These are phyloP conservation scores for Phthorimaea operculella DNA, from an alignment of 1,140 invertebrate genomes.

Conservation along the genomic window DNA sequence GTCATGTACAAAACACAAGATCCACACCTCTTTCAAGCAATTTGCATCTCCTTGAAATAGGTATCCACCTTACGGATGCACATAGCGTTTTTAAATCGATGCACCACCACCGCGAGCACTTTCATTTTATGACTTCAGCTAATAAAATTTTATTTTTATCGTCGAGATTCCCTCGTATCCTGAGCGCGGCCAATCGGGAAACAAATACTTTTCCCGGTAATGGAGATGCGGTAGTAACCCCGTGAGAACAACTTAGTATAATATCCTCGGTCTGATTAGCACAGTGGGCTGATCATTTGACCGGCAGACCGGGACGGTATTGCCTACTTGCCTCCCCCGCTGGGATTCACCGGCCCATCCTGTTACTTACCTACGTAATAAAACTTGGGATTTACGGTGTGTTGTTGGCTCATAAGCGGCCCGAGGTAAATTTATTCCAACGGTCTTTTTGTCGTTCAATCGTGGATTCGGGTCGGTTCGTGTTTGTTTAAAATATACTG, in stretches of 20 bases:
- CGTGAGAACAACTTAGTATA: slow-evolving; percentile 3
- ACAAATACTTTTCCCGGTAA: background rate
- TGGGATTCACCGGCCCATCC: slow-evolving; percentile 2
- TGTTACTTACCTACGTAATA: slow-evolving; percentile 2
- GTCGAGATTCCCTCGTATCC: no score
- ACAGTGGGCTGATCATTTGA: slow-evolving; percentile 2
- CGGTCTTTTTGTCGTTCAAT: background rate
- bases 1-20: no score
- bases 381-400: slow-evolving; percentile 1
- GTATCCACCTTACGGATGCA: no score
- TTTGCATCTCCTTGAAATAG: no score
- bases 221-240: background rate
- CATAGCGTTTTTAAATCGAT: no score
- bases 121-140: no score
- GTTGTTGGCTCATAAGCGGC: background rate
- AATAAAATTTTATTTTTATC: no score
- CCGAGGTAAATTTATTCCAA: background rate
- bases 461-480: no score
- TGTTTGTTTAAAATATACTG: no score
- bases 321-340: background rate
- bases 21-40: no score
- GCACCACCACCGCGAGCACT: no score
- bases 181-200: no score
- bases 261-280: slow-evolving; percentile 6
- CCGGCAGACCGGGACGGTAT: background rate